Conservation (phyloP, 2,888 invertebrate genomes). For the Agrochola circellaris region DNA sequence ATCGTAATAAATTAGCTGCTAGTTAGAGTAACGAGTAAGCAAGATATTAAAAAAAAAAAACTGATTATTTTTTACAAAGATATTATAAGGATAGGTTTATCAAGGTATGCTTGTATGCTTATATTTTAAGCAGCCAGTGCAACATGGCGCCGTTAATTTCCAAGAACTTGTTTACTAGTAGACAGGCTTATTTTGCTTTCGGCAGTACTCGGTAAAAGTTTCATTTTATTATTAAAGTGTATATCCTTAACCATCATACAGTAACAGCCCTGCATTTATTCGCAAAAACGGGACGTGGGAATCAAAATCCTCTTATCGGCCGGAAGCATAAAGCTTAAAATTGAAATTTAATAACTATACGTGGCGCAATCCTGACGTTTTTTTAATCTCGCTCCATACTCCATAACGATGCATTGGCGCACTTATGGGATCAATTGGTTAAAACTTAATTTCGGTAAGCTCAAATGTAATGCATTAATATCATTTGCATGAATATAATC, state of each 20-base stretch:
- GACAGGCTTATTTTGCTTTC: background rate
- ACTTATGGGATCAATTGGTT: conserved; percentile 48
- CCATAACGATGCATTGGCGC: conserved; percentile 26
- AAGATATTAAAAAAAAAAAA: too few relatives aligned
- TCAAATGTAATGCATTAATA: background rate
- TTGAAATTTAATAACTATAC: conserved; percentile 82
- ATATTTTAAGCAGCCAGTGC: background rate
- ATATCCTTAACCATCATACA: conserved; percentile 2
- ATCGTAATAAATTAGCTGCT: background rate
- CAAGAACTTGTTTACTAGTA: background rate
- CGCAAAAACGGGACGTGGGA: conserved; percentile 74
- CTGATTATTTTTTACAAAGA: too few relatives aligned
- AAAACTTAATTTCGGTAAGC: conserved; percentile 10
- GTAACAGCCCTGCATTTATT: conserved; percentile 70
- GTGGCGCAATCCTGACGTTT: conserved; percentile 57
- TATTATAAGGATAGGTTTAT: background rate
- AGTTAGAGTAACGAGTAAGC: background rate
- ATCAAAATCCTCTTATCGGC: conserved; percentile 86
- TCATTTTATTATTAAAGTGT: background rate
- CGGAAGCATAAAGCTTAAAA: conserved; percentile 83
- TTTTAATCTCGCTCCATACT: conserved; percentile 42
- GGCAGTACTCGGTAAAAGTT: background rate
- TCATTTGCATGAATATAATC: background rate
- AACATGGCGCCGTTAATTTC: background rate
- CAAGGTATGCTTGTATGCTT: background rate